A percentile compares a stretch with the other conserved stretches of the same genome.
Evolutionary conservation across 92 coral and sea anemone species (phyloP).

Genomic region (Ricordea florida): DNA sequence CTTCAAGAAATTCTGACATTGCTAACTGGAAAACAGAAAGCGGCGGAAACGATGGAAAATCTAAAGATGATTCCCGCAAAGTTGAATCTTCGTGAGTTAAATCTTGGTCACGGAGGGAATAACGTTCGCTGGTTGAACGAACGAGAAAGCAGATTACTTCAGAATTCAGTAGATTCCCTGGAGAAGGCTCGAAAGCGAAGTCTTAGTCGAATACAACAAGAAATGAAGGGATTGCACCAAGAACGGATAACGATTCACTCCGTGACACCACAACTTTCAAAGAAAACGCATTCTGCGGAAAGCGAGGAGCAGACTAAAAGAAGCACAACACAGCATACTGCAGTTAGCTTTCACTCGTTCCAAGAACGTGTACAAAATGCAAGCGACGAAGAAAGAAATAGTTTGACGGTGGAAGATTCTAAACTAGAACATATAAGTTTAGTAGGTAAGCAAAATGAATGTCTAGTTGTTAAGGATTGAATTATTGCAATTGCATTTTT

Average conservation of each 20-base stretch:
- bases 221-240: conserved; percentile 27
- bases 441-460: too few species aligned
- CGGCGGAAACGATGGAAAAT: conserved; percentile 11
- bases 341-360: too few species aligned
- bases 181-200: conserved; percentile 24
- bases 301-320: neutral
- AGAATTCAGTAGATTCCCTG: conserved; percentile 20
- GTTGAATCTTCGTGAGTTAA: conserved; percentile 26
- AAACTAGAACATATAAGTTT: too few species aligned
- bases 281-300: neutral
- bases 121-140: conserved; percentile 36
- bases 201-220: conserved; percentile 5
- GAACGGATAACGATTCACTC: conserved; percentile 21
- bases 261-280: neutral
- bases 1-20: too few species aligned
- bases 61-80: neutral
- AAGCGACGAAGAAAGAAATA: too few species aligned
- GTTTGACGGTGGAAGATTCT: too few species aligned
- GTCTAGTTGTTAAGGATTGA: too few species aligned
- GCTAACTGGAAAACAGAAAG: too few species aligned
- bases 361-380: too few species aligned
- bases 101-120: conserved; percentile 20
- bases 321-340: neutral
- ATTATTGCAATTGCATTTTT: too few species aligned
- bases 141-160: conserved; percentile 23